phyloP scores from a whole-genome alignment of 2,888 invertebrate species.

The Lathronympha strigana region DNA sequence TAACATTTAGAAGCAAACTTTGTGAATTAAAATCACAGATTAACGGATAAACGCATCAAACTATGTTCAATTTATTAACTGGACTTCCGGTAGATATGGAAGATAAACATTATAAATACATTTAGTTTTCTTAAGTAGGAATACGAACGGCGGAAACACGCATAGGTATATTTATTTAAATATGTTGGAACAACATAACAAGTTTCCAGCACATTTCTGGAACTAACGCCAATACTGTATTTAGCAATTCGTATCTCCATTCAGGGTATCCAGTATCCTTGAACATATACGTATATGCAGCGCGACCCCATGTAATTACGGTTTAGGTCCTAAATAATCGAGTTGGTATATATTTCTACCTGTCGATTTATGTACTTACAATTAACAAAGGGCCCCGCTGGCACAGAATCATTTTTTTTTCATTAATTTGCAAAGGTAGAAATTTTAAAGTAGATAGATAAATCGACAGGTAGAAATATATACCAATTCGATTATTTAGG shows the following conservation, averaged over 20 bases:
- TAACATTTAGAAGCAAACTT: constrained; percentile 47
- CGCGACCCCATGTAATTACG: background rate
- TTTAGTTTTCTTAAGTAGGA: constrained; percentile 36
- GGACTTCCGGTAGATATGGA: constrained; percentile 35
- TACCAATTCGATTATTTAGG: too few relatives aligned
- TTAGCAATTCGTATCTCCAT: background rate
- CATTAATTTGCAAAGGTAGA: too few relatives aligned
- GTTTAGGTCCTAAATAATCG: too few relatives aligned
- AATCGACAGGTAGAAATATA: too few relatives aligned
- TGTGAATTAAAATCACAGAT: constrained; percentile 40
- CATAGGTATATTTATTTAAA: constrained; percentile 20
- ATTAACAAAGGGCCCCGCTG: too few relatives aligned
- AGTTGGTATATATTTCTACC: too few relatives aligned
- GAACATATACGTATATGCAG: background rate
- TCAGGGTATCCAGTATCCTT: background rate
- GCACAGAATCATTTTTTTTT: too few relatives aligned
- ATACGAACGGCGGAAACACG: constrained; percentile 31
- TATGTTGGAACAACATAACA: constrained; percentile 21
- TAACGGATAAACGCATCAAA: constrained; percentile 37
- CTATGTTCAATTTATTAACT: constrained; percentile 8
- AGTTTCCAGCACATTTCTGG: background rate
- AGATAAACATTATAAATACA: constrained; percentile 33
- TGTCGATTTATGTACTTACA: too few relatives aligned
- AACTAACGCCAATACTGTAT: background rate
- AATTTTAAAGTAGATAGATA: too few relatives aligned